phyloP scores from a whole-genome alignment of 2,797 vertebrate genomes.

The Toxotes lorentzi region DNA sequence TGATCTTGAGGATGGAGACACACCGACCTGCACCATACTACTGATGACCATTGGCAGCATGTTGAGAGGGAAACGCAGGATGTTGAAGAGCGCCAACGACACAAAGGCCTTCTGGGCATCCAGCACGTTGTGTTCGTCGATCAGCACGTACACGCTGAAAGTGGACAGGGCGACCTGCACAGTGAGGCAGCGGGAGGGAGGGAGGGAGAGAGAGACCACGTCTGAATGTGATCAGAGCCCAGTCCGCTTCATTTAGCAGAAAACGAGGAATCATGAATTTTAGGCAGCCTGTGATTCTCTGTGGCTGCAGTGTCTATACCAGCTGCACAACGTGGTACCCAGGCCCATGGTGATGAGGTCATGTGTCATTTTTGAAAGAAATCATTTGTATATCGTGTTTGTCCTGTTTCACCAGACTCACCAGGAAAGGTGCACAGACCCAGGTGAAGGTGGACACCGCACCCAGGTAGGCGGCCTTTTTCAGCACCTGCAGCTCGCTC shows the following conservation, averaged over 20 bases:
- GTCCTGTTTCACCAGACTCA: conserved; percentile 78
- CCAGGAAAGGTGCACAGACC: conserved; percentile 98
- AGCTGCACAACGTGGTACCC: not conserved
- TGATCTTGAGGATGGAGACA: conserved; percentile 17
- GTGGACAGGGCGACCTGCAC: conserved; percentile 91
- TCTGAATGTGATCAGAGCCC: not conserved
- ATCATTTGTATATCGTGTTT: not conserved
- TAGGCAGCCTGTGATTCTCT: too few species aligned
- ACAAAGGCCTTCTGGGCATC: conserved; percentile 94
- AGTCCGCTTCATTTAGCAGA: not conserved
- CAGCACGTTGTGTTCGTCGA: conserved; percentile 85
- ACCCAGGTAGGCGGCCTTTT: conserved; percentile 92
- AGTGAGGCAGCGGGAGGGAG: not conserved
- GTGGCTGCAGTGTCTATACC: too few species aligned
- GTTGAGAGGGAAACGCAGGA: conserved; percentile 92
- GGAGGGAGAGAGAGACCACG: not conserved
- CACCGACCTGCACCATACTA: conserved; percentile 93
- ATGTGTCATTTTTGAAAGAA: not conserved
- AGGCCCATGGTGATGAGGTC: not conserved
- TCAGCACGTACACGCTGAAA: conserved; percentile 88
- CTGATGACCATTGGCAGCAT: conserved; percentile 98
- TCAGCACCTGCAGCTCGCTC: conserved; percentile 92
- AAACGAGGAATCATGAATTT: not conserved
- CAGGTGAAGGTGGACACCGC: conserved; percentile 96
- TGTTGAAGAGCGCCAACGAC: conserved; percentile 93